Evolutionary conservation across 2,113 vertebrate species (phyloP).

Genomic region (Oncorhynchus clarkii): DNA sequence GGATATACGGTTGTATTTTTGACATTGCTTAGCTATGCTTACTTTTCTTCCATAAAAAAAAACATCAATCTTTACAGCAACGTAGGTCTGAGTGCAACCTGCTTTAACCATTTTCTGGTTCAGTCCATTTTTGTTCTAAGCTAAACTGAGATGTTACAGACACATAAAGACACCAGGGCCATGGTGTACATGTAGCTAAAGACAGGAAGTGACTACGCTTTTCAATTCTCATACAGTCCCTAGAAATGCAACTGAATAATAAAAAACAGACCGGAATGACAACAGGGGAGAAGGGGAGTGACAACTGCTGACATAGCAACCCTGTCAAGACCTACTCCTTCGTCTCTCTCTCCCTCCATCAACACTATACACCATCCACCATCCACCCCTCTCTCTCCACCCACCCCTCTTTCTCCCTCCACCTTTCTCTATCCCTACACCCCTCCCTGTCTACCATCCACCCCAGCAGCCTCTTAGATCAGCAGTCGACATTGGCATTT

Average conservation of each 20-base stretch:
- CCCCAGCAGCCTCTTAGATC: slow-evolving; percentile 50
- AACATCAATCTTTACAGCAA: no score
- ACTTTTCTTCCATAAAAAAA: background rate
- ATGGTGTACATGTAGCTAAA: no score
- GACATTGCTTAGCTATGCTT: background rate
- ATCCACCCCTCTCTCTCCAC: background rate
- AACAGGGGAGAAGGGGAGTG: background rate
- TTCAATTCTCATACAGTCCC: background rate
- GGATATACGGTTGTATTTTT: background rate
- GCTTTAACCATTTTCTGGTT: no score
- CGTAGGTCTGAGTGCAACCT: no score
- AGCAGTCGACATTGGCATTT: slow-evolving; percentile 63
- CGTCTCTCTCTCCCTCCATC: background rate
- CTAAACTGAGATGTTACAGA: no score
- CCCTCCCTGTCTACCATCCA: background rate
- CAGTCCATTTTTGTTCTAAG: no score
- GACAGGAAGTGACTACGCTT: background rate
- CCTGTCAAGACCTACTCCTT: slow-evolving; percentile 15
- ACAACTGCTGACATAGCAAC: slow-evolving; percentile 21
- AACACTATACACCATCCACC: background rate
- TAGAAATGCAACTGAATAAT: background rate
- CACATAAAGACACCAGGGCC: no score
- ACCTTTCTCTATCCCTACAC: background rate
- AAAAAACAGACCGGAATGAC: background rate
- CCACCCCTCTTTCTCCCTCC: background rate